Base-by-base conservation (phyloP, 2,113 vertebrate species). In the Panurus biarmicus region DNA sequence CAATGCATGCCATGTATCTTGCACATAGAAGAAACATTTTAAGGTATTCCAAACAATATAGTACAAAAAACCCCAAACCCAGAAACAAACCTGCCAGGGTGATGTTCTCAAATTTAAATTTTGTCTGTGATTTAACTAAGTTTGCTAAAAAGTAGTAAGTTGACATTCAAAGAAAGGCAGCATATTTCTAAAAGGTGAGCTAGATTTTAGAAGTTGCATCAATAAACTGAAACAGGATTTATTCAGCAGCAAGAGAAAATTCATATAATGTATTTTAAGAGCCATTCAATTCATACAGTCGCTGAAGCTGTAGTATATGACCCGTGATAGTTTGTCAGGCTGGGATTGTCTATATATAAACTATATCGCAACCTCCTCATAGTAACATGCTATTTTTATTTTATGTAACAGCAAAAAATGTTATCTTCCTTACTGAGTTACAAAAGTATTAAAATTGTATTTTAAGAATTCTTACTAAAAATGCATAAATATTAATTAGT, bases 291-390 rank as follows among this genome's bases (percentile, higher is more conserved):
- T 82, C n/a, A 24, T 89, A 84, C 5, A 71, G 69, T n/a, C 90
- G 60, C 78, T 75, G 48, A 94, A 85, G 88, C 80, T 94, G 86
- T 92, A 92, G 79, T 44, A 56, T 84, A 92, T 81, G 83, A 94
- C 87, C 85, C 45, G 7, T 90, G 91, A 86, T 92, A 96, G 71
- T 76, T 67, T 87, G 87, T 95, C 90, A 88, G 91, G 62, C 93
- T 91, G 56, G 87, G 87, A 86, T 51, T 95, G 88, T 96, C 97
- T 97, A 97, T 94, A 97, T 96, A 96, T 97, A 98, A 97, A 97
- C 94, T 94, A 60, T 90, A 97, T 95, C 50, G 12, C 94, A 96
- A 93, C 87, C 85, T 90, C 79, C 91, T 97, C 96, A 97, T 95
- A 96, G 95, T 85, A 95, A 94, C 89, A 87, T 47, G 81, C 95